These are phyloP conservation scores for Lochmaea capreae DNA, from an alignment of 2,888 invertebrate genomes.

Conservation along the genomic window DNA sequence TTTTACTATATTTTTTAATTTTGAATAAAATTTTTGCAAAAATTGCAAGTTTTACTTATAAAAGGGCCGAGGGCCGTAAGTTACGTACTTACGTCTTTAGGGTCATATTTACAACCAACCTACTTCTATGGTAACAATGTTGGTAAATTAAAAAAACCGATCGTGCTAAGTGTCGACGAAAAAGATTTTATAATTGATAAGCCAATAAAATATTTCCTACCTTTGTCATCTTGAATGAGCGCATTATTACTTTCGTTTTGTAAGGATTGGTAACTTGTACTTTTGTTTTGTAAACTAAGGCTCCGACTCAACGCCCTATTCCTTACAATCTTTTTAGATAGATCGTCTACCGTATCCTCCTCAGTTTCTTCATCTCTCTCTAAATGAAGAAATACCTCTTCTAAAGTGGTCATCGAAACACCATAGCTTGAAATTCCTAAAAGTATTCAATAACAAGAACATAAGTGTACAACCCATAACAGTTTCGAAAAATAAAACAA, in stretches of 20 bases:
- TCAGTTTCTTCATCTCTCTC: conserved; percentile 81
- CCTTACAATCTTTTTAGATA: conserved; percentile 79
- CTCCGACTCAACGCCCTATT: conserved; percentile 79
- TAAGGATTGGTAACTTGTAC: conserved; percentile 79
- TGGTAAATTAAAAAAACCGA: too few relatives aligned
- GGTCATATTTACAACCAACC: too few relatives aligned
- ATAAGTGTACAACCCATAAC: too few relatives aligned
- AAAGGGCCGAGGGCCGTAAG: too few relatives aligned
- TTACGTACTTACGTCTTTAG: too few relatives aligned
- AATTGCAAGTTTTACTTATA: too few relatives aligned
- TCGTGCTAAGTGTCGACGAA: too few relatives aligned
- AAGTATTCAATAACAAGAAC: conserved; percentile 14
- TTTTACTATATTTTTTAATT: too few relatives aligned
- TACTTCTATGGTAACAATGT: too few relatives aligned
- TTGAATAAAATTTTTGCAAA: too few relatives aligned
- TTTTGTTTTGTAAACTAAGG: conserved; percentile 79
- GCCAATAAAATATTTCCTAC: conserved; percentile 36
- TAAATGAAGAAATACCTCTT: conserved; percentile 86
- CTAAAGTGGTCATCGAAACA: conserved; percentile 89
- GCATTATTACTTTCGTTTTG: conserved; percentile 67
- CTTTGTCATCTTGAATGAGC: conserved; percentile 48
- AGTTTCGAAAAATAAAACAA: too few relatives aligned
- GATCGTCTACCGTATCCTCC: conserved; percentile 75
- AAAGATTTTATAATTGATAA: too few relatives aligned
- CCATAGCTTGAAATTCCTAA: conserved; percentile 83